A percentile compares a stretch with the other conserved stretches of the same genome.
phyloP scores from a whole-genome alignment of 2,113 vertebrate genomes.

The Xenus cinereus region DNA sequence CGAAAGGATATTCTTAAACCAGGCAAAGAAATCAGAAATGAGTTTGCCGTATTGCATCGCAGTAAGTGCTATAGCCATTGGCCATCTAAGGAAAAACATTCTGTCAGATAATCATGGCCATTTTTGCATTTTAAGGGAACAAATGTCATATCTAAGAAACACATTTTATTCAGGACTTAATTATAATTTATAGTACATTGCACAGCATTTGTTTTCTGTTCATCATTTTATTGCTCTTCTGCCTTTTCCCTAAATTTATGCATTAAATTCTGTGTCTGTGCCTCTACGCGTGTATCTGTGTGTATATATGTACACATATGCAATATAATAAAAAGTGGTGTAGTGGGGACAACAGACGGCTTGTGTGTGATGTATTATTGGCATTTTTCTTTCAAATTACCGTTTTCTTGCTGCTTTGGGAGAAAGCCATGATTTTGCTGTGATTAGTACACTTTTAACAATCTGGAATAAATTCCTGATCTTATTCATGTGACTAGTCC shows the following conservation, averaged over 20 bases:
- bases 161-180: slow-evolving; percentile 52
- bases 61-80: slow-evolving; percentile 42
- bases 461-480: slow-evolving; percentile 64
- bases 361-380: slow-evolving; percentile 54
- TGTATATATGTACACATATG: slow-evolving; percentile 59
- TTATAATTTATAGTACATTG: slow-evolving; percentile 66
- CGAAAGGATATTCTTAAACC: slow-evolving; percentile 14
- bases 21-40: slow-evolving; percentile 49
- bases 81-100: slow-evolving; percentile 28
- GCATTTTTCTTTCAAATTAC: slow-evolving; percentile 66
- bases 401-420: slow-evolving; percentile 58
- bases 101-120: slow-evolving; percentile 42
- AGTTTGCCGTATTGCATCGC: slow-evolving; percentile 18
- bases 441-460: slow-evolving; percentile 48
- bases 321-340: slow-evolving; percentile 57
- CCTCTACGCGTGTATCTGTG: slow-evolving; percentile 9
- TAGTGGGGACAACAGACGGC: slow-evolving; percentile 64
- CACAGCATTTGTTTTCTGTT: slow-evolving; percentile 60
- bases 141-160: slow-evolving; percentile 60
- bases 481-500: slow-evolving; percentile 47
- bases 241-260: slow-evolving; percentile 37
- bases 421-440: slow-evolving; percentile 62
- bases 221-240: slow-evolving; percentile 49
- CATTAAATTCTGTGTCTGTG: slow-evolving; percentile 28
- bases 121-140: slow-evolving; percentile 63